Evolutionary conservation across 2,888 invertebrate species (phyloP).

Genomic region (Germaria angustata): DNA sequence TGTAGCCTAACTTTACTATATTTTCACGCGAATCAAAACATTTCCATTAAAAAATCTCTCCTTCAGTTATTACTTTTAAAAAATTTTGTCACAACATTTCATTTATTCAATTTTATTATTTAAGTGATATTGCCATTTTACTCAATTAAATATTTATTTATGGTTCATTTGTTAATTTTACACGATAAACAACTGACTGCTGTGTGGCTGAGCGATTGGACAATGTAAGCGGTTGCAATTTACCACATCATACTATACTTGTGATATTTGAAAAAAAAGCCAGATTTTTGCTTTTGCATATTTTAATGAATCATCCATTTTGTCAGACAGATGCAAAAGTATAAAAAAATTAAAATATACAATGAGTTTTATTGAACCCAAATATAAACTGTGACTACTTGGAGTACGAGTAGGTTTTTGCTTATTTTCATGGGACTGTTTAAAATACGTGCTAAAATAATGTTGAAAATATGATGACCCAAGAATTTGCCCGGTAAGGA

Average conservation of each 20-base stretch:
- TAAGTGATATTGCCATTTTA: background rate
- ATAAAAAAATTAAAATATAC: background rate
- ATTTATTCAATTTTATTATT: background rate
- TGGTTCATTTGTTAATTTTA: slow-evolving; percentile 5
- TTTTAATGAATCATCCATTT: background rate
- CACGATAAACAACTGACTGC: background rate
- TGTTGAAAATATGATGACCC: no score
- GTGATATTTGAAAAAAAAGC: background rate
- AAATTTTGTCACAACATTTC: background rate
- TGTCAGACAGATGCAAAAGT: background rate
- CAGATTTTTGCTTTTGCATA: background rate
- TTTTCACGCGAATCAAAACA: background rate
- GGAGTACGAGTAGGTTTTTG: no score
- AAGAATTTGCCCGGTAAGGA: no score
- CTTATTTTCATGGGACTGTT: no score
- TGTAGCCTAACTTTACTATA: no score
- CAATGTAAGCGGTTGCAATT: background rate
- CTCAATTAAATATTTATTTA: slow-evolving; percentile 10
- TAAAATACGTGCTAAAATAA: no score
- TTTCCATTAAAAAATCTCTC: background rate
- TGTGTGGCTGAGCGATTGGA: background rate
- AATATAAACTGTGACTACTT: no score
- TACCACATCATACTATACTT: no score
- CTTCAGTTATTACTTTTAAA: background rate
- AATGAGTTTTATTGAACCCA: background rate